These are phyloP conservation scores for Anniella stebbinsi DNA, from an alignment of 2,797 vertebrate genomes.

Conservation along the genomic window DNA sequence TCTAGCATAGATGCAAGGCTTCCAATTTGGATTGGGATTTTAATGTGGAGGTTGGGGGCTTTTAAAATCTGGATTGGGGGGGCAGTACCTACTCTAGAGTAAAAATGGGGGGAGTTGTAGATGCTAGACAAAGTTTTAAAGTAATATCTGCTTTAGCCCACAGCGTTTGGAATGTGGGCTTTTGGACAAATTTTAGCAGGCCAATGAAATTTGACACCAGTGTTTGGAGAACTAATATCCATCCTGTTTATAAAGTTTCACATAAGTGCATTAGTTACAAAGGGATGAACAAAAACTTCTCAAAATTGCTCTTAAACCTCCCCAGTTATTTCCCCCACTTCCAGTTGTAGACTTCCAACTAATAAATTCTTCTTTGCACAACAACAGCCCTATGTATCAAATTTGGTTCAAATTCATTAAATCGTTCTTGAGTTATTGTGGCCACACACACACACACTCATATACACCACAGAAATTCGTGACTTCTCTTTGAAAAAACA, in stretches of 20 bases:
- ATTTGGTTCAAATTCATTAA: background rate
- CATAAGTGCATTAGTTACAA: background rate
- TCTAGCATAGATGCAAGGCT: no score
- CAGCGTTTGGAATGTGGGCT: background rate
- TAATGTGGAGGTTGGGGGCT: no score
- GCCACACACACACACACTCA: background rate
- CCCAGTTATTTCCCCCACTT: background rate
- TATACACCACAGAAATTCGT: background rate
- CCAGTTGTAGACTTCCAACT: background rate
- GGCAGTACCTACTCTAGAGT: no score
- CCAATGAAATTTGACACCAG: background rate
- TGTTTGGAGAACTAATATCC: background rate
- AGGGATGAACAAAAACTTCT: background rate
- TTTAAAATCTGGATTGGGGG: no score
- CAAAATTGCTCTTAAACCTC: background rate
- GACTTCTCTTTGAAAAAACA: background rate
- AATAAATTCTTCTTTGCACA: background rate
- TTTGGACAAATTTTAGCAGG: background rate
- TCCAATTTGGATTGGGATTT: no score
- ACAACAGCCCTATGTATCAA: background rate
- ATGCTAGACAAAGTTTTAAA: no score
- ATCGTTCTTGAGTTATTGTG: no score
- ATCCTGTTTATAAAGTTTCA: background rate
- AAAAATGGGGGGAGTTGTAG: no score
- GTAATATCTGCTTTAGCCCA: no score